Evolutionary conservation across 2,113 vertebrate species (phyloP).

Genomic region (Copsychus sechellarum): DNA sequence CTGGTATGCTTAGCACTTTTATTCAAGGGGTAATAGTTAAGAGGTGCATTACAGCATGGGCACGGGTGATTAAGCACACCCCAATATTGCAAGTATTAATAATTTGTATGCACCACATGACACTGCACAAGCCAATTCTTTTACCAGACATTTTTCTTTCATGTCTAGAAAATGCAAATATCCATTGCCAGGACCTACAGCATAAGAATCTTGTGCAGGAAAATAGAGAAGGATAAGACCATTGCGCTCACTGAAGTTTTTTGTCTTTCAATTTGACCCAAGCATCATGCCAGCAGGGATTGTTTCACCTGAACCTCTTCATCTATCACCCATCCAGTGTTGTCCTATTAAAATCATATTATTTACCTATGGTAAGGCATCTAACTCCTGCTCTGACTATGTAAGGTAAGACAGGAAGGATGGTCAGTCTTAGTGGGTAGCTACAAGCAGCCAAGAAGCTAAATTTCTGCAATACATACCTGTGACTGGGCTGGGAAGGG

Average conservation of each 20-base stretch:
- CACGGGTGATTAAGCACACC: background rate
- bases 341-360: background rate
- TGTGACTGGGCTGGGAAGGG: slow-evolving; percentile 9
- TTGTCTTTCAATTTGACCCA: background rate
- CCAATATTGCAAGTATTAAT: background rate
- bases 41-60: background rate
- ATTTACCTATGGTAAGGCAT: background rate
- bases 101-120: background rate
- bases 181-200: background rate
- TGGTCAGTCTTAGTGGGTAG: background rate
- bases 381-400: background rate
- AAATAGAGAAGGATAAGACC: background rate
- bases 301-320: background rate
- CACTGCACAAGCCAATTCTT: background rate
- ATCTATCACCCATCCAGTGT: background rate
- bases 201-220: background rate
- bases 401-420: background rate
- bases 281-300: background rate
- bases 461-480: background rate
- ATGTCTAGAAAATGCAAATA: background rate
- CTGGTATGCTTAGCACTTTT: background rate
- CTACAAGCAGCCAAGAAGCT: background rate
- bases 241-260: background rate
- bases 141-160: background rate
- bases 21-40: background rate